These are phyloP conservation scores for Hirtodrosophila alboralis DNA, from an alignment of 2,888 invertebrate genomes.

Conservation along the genomic window DNA sequence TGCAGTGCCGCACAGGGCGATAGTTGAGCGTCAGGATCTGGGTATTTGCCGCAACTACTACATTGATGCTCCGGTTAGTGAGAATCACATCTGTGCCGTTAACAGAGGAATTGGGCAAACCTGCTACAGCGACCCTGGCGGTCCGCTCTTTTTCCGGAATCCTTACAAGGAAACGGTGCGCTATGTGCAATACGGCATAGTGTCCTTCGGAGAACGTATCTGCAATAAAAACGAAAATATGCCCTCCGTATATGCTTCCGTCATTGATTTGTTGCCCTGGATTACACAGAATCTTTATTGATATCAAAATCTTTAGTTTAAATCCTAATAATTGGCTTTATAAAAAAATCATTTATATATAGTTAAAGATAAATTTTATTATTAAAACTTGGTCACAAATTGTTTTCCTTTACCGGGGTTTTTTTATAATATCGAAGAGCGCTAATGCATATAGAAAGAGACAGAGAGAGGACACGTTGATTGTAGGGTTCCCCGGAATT, in stretches of 20 bases:
- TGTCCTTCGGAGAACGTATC: conserved; percentile 86
- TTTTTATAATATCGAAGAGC: background rate
- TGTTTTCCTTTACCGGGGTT: no score
- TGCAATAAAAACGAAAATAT: conserved; percentile 84
- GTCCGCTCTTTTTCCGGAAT: conserved; percentile 68
- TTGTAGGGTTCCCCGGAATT: conserved; percentile 62
- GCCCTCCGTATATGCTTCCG: conserved; percentile 86
- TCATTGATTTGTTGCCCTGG: conserved; percentile 86
- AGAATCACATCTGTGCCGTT: conserved; percentile 80
- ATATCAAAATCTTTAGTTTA: no score
- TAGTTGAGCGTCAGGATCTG: conserved; percentile 46
- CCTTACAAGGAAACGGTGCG: conserved; percentile 53
- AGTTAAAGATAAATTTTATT: no score
- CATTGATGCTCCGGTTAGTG: conserved; percentile 41
- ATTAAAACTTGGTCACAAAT: no score
- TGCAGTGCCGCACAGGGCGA: conserved; percentile 65
- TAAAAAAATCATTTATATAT: no score
- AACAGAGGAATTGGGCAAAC: conserved; percentile 56
- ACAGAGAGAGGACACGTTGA: background rate
- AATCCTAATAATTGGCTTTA: no score
- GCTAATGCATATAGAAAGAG: background rate
- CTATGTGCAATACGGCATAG: conserved; percentile 85
- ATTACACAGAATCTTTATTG: conserved; percentile 82
- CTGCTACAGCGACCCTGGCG: conserved; percentile 80
- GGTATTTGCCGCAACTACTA: conserved; percentile 67